Percentiles rank a stretch among this genome's conserved stretches.
These are phyloP conservation scores for Rhombomys opimus DNA, from an alignment of 2,113 vertebrate genomes.

Conservation along the genomic window DNA sequence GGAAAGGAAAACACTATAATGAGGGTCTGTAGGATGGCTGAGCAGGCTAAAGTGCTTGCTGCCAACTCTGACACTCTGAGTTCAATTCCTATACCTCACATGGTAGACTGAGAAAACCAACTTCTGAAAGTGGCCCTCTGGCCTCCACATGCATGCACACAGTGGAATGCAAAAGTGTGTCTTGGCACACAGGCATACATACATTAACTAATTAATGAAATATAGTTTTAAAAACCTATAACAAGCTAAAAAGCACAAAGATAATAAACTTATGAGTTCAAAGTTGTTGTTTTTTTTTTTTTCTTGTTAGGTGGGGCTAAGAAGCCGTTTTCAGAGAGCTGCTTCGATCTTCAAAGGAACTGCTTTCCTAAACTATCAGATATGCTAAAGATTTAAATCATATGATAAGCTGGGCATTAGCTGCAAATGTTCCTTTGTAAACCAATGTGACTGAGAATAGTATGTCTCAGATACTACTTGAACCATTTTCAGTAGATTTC, in stretches of 20 bases:
- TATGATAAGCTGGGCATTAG: not conserved
- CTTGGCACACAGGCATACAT: not conserved
- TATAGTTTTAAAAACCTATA: not conserved
- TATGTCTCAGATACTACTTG: not conserved
- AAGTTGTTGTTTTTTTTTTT: not conserved
- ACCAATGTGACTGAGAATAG: not conserved
- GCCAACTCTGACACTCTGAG: not conserved
- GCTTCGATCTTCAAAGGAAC: not conserved
- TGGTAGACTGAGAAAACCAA: not conserved
- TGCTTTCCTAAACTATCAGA: slow-evolving; percentile 12
- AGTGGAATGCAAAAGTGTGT: too few species aligned
- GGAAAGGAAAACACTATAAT: not conserved
- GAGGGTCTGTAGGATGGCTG: too few species aligned
- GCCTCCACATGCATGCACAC: not conserved
- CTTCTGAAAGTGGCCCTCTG: not conserved
- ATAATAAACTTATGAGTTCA: not conserved
- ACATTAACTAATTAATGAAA: not conserved
- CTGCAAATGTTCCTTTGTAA: slow-evolving; percentile 8
- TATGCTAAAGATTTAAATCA: not conserved
- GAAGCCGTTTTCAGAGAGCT: not conserved
- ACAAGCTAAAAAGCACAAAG: not conserved
- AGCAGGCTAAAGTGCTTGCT: not conserved
- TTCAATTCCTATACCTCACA: not conserved
- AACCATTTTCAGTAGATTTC: slow-evolving; percentile 39
- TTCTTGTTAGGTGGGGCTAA: slow-evolving; percentile 1